Percentiles rank a stretch among this genome's conserved stretches.
These are phyloP conservation scores for Vanessa cardui DNA, from an alignment of 2,888 invertebrate species.

Conservation along the genomic window DNA sequence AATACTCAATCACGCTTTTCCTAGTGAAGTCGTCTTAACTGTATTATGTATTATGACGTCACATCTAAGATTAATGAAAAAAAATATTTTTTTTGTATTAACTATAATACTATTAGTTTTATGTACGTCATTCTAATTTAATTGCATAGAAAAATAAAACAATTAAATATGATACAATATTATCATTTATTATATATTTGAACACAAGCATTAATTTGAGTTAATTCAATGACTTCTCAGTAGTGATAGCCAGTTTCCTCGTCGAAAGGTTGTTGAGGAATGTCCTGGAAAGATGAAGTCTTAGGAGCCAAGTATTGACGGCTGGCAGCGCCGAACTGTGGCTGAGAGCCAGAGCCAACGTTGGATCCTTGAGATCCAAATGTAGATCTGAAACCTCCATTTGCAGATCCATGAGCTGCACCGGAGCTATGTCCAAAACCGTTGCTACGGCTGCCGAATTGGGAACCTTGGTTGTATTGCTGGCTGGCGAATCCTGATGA, in stretches of 20 bases:
- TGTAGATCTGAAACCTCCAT: slow-evolving; percentile 21
- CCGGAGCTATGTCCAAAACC: slow-evolving; percentile 45
- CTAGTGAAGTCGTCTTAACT: too few species aligned
- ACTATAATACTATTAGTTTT: too few species aligned
- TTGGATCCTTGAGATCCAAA: slow-evolving; percentile 23
- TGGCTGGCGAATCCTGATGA: slow-evolving; percentile 35
- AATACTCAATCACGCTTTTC: too few species aligned
- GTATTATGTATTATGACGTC: too few species aligned
- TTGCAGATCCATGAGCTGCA: slow-evolving; percentile 38
- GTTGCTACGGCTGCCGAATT: slow-evolving; percentile 45
- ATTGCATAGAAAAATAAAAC: slow-evolving; percentile 4
- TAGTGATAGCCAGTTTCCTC: slow-evolving; percentile 60
- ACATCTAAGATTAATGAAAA: too few species aligned
- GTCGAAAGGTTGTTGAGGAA: slow-evolving; percentile 70
- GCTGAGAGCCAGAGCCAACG: slow-evolving; percentile 16
- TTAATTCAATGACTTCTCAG: slow-evolving; percentile 43
- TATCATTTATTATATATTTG: slow-evolving; percentile 25
- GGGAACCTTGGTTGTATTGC: slow-evolving; percentile 40
- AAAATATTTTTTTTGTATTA: too few species aligned
- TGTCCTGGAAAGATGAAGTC: slow-evolving; percentile 52
- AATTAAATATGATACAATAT: slow-evolving; percentile 2
- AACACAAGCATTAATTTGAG: slow-evolving; percentile 36
- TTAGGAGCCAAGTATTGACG: slow-evolving; percentile 70
- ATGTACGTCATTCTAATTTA: too few species aligned
- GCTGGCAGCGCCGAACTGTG: slow-evolving; percentile 51